Evolutionary conservation across 2,888 invertebrate genomes (phyloP), one percentile per base, ranked within the genome.

Genomic region (Nomada goodeniana): DNA sequence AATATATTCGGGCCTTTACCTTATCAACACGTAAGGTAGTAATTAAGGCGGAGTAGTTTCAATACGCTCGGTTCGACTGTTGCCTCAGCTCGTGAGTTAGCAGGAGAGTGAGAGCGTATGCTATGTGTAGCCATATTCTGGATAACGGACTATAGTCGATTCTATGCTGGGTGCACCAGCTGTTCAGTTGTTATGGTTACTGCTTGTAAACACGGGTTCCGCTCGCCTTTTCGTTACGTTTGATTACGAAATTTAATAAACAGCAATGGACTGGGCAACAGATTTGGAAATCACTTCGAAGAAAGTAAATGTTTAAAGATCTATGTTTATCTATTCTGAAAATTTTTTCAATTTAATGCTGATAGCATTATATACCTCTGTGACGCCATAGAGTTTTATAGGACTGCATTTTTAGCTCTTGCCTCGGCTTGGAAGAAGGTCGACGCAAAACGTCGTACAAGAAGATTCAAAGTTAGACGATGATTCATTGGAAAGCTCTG

Each of bases 371-470:
- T 15, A n/a, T 53, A 50, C 50, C 4, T 53, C 20, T 11, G 55
- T 55, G n/a, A 3, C 5, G 26, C n/a, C 10, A n/a, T n/a, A n/a
- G 10, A 18, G 29, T 15, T 29, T 36, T 7, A 59, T 9, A 18
- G 2, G 7, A 36, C 13, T 13, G 11, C 10, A 68, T 64, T 82
- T 78, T 15, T 72, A 93, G 92, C 84, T 93, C 44, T 89, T 93
- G 65, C 93, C 93, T 7, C 90, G 93, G 83, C 87, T 93, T n/a
- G 93, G 93, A 47, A 90, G 93, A 75, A 89, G 92, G 55, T 91
- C 92, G 20, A 91, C 89, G 7, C 92, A 92, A 18, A 89, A 85
- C 18, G 83, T 74, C 50, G 65, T 80, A 53, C 91, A 88, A 42
- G 91, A 92, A 13, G 93, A 93, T n/a, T 83, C 84, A 11, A 93